Conservation (phyloP, 2,888 invertebrate genomes). For the Aspidapion aeneum region DNA sequence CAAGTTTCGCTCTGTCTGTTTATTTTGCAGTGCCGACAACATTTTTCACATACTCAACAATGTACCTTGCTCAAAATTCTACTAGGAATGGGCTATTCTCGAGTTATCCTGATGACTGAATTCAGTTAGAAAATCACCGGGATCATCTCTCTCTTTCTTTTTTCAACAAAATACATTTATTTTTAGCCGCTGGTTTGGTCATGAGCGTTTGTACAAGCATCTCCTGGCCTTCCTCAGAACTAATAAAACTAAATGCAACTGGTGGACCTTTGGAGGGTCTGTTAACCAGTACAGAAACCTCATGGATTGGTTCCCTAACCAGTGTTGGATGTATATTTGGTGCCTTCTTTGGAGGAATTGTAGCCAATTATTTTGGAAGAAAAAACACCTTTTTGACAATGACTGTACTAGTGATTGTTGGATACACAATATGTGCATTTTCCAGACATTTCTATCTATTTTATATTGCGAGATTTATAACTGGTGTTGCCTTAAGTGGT, state of each 20-base stretch:
- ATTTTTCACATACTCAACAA: too few relatives aligned
- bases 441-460: slow-evolving; percentile 51
- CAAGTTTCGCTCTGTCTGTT: too few relatives aligned
- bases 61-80: too few relatives aligned
- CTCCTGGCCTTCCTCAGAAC: slow-evolving; percentile 45
- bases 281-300: slow-evolving; percentile 31
- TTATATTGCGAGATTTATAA: slow-evolving; percentile 56
- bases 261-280: slow-evolving; percentile 42
- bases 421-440: slow-evolving; percentile 64
- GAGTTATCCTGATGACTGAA: too few relatives aligned
- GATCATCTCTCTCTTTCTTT: too few relatives aligned
- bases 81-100: too few relatives aligned
- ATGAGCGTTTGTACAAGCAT: slow-evolving; percentile 20
- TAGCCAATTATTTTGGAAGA: slow-evolving; percentile 62
- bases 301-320: slow-evolving; percentile 52
- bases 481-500: slow-evolving; percentile 65
- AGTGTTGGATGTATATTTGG: slow-evolving; percentile 50
- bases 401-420: slow-evolving; percentile 63
- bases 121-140: too few relatives aligned
- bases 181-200: background rate
- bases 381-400: slow-evolving; percentile 60
- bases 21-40: too few relatives aligned
- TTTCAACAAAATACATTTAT: too few relatives aligned
- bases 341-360: slow-evolving; percentile 64
- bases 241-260: slow-evolving; percentile 22